Conservation (phyloP, 2,888 invertebrate species). For the Danaus chrysippus region DNA sequence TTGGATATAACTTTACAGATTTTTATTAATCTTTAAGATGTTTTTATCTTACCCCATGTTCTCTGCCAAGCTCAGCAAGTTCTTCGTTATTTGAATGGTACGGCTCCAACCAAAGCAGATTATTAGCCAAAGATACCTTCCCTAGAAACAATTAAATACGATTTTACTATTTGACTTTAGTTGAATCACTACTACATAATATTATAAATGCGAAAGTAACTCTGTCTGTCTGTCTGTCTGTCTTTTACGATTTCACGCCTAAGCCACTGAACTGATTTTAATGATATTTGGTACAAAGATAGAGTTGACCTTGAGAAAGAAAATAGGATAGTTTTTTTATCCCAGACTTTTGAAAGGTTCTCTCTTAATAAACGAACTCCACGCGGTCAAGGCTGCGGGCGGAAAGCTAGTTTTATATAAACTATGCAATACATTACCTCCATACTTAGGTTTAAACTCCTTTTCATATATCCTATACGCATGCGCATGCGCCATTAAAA, state of each 20-base stretch:
- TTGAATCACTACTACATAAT: no score
- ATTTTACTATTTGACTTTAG: neutral
- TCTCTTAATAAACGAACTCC: no score
- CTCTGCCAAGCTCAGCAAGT: constrained; percentile 36
- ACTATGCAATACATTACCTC: constrained; percentile 49
- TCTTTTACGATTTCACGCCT: no score
- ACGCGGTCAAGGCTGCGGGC: no score
- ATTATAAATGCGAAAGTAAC: no score
- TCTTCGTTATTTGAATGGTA: constrained; percentile 29
- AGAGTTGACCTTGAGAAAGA: no score
- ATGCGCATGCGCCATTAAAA: constrained; percentile 83
- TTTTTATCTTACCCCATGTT: constrained; percentile 29
- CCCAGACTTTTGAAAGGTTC: no score
- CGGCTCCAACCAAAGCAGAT: constrained; percentile 40
- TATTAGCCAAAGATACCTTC: constrained; percentile 36
- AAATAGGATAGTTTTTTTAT: no score
- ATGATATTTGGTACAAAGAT: no score
- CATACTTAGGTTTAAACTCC: constrained; percentile 69
- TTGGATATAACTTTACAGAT: neutral
- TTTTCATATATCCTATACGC: constrained; percentile 80
- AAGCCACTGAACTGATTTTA: no score
- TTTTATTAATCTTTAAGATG: neutral
- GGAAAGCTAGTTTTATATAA: no score
- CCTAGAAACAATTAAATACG: constrained; percentile 32
- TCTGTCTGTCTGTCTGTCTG: no score